Evolutionary conservation across 2,797 vertebrate species (phyloP), one percentile per base, ranked within the genome.

Genomic region (Cyclopterus lumpus): DNA sequence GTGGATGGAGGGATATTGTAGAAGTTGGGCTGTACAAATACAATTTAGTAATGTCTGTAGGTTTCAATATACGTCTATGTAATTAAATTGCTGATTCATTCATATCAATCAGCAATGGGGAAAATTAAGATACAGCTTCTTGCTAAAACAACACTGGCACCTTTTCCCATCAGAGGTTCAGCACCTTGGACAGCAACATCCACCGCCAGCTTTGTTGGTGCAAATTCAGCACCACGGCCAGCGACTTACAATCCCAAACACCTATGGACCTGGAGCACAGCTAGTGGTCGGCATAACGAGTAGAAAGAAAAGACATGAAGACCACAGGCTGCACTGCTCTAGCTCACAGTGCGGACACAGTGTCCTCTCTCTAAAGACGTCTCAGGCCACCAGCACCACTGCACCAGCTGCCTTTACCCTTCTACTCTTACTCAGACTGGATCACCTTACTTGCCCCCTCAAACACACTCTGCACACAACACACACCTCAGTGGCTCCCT

Each of bases 171-270:
- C 46, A 26, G 20, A 53, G n/a, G 7, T 73, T 90, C 81, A 90
- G 83, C 60, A 73, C 87, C 76, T 48, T 71, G 80, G 82, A 89
- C 59, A 89, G 87, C 32, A n/a, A 58, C 78, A 67, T 16, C 53
- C 73, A 54, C 60, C 55, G 22, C 44, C 5, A 38, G 24, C 53
- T 48, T 22, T 72, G 34, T 38, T 9, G 16, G 16, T 51, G 34
- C 38, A 69, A 18, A 70, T 42, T 74, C 49, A 77, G 67, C 40
- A 71, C 65, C 74, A 49, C 34, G 60, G 61, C 38, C 64, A 73
- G 67, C 5, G 2, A n/a, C 71, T 15, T 48, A 59, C 26, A 48
- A 55, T 24, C 38, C 49, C 30, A 10, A 18, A 72, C 48, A 60
- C 40, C 57, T 42, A 8, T 0, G 34, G 40, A 79, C 48, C 68